Evolutionary conservation across 2,113 vertebrate genomes (phyloP).

Genomic region (Scomber japonicus): DNA sequence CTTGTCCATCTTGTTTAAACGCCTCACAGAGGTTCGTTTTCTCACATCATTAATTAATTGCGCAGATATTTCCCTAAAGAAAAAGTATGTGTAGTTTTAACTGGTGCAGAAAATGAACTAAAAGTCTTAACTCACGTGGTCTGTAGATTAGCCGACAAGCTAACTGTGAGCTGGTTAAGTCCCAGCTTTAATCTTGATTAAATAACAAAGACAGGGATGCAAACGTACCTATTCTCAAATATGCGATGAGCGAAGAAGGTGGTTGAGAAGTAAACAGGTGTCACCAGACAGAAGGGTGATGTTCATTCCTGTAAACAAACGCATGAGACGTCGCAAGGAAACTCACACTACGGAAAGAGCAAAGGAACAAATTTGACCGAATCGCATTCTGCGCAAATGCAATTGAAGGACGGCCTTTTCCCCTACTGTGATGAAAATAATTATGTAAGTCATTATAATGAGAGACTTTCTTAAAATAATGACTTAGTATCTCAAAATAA

Average conservation of each 20-base stretch:
- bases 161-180: neutral
- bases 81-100: neutral
- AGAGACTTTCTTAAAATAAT: too few species aligned
- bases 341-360: conserved; percentile 24
- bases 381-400: too few species aligned
- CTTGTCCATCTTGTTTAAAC: too few species aligned
- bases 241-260: neutral
- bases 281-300: neutral
- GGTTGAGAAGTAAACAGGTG: neutral
- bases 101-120: neutral
- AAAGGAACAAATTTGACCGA: conserved; percentile 37
- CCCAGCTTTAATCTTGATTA: neutral
- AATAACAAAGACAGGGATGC: neutral
- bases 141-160: conserved; percentile 17
- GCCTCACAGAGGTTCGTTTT: too few species aligned
- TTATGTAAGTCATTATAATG: too few species aligned
- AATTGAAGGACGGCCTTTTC: too few species aligned
- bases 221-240: conserved; percentile 36
- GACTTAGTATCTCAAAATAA: too few species aligned
- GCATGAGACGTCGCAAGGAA: neutral
- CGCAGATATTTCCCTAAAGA: too few species aligned
- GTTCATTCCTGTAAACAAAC: conserved; percentile 13
- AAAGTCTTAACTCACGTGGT: neutral
- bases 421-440: too few species aligned
- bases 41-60: too few species aligned